Evolutionary conservation across 2,888 invertebrate species (phyloP).

Genomic region (Pollenia angustigena): DNA sequence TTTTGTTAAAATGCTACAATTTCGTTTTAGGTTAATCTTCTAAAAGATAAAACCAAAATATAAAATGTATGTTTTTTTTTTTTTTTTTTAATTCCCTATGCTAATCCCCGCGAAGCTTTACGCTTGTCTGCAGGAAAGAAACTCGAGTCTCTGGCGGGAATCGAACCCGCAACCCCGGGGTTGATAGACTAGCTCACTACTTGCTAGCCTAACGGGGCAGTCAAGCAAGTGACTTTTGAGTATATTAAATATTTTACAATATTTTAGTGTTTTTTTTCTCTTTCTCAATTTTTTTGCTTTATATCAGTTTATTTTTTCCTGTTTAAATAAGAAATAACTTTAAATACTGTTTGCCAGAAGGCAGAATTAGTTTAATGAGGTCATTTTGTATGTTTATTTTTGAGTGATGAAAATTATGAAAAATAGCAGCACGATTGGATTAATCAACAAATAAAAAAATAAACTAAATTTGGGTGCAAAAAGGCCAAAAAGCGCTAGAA

Average conservation of each 20-base stretch:
- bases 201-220: too few species aligned
- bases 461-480: neutral
- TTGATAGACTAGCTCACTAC: too few species aligned
- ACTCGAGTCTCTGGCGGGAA: too few species aligned
- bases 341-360: conserved; percentile 39
- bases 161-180: too few species aligned
- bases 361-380: conserved; percentile 47
- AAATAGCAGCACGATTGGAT: neutral
- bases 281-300: neutral
- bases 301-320: neutral
- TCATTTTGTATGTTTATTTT: neutral
- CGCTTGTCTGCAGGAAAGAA: too few species aligned
- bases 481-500: neutral
- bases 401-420: neutral
- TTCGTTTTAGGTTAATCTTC: neutral
- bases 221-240: conserved; percentile 24
- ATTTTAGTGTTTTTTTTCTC: neutral
- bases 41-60: neutral
- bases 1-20: neutral
- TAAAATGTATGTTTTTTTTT: too few species aligned
- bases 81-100: too few species aligned
- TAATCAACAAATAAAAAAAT: neutral
- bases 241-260: conserved; percentile 25
- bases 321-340: conserved; percentile 15
- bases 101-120: too few species aligned